Percentiles rank a stretch among this genome's conserved stretches.
Conservation (phyloP, 2,888 invertebrate genomes). For the Taphrorychus bicolor region DNA sequence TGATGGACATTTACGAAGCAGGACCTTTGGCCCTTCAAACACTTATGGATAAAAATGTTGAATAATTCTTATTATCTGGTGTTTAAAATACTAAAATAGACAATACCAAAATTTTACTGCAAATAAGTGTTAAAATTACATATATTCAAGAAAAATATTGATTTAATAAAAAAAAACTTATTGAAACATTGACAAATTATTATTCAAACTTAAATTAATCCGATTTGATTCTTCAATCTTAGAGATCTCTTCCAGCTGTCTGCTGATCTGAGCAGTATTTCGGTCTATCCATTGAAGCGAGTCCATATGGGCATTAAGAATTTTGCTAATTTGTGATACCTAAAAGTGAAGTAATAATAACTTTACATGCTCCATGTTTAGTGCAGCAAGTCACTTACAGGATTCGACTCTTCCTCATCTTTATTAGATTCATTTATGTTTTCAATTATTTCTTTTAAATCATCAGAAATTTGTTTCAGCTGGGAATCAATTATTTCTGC, state of each 20-base stretch:
- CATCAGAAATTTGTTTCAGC: slow-evolving; percentile 92
- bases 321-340: slow-evolving; percentile 91
- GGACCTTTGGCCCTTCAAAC: too few species aligned
- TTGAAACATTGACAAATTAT: slow-evolving; percentile 40
- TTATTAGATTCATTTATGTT: slow-evolving; percentile 90
- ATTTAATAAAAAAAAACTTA: background rate
- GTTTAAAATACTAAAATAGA: too few species aligned
- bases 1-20: too few species aligned
- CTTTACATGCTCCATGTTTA: slow-evolving; percentile 21
- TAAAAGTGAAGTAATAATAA: too few species aligned
- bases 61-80: too few species aligned
- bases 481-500: slow-evolving; percentile 93
- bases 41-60: too few species aligned
- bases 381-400: too few species aligned
- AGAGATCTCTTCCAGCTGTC: slow-evolving; percentile 81
- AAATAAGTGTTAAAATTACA: too few species aligned
- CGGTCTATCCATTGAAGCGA: slow-evolving; percentile 95
- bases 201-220: slow-evolving; percentile 62
- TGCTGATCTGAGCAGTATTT: slow-evolving; percentile 77
- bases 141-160: too few species aligned
- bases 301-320: slow-evolving; percentile 95
- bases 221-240: slow-evolving; percentile 80
- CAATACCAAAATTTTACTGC: too few species aligned
- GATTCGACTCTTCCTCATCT: slow-evolving; percentile 83
- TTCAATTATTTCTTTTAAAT: slow-evolving; percentile 93